A percentile compares a stretch with the other conserved stretches of the same genome.
Evolutionary conservation across 1,140 invertebrate species (phyloP).

Genomic region (Octopus bimaculoides): DNA sequence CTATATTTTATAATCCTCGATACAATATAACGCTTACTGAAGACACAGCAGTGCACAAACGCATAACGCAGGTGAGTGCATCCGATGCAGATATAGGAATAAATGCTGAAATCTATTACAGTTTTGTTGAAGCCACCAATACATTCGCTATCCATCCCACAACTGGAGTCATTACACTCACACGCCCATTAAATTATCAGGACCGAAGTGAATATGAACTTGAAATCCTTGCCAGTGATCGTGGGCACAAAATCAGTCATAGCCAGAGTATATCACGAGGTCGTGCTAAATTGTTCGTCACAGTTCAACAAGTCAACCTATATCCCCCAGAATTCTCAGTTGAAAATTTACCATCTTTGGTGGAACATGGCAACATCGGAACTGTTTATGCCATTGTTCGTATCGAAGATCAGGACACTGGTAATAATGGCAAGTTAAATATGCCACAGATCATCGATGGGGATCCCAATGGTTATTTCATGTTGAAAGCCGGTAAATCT

Average conservation of each 20-base stretch:
- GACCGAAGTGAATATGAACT: constrained; percentile 65
- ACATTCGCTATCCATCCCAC: constrained; percentile 90
- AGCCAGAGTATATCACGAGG: constrained; percentile 57
- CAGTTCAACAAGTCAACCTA: constrained; percentile 82
- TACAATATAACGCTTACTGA: constrained; percentile 87
- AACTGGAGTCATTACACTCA: constrained; percentile 81
- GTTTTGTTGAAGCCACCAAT: constrained; percentile 77
- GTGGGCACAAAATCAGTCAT: constrained; percentile 67
- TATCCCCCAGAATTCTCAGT: constrained; percentile 80
- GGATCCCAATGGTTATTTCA: constrained; percentile 73
- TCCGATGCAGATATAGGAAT: constrained; percentile 91
- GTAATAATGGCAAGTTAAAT: constrained; percentile 78
- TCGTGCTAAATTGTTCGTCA: constrained; percentile 73
- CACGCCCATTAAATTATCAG: constrained; percentile 66
- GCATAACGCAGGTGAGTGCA: constrained; percentile 65
- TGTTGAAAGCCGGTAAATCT: constrained; percentile 63
- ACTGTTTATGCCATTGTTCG: constrained; percentile 78
- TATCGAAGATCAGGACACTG: constrained; percentile 78
- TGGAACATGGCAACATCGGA: constrained; percentile 65
- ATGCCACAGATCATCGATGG: constrained; percentile 84
- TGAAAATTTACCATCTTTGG: constrained; percentile 71
- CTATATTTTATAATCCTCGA: constrained; percentile 82
- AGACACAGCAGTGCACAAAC: constrained; percentile 77
- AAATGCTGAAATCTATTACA: constrained; percentile 96
- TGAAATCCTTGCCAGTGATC: constrained; percentile 77